Conservation (phyloP, 30 jellyfish, hydroid and myxozoan genomes). For the Aurelia aurita complex sp. Pacific region DNA sequence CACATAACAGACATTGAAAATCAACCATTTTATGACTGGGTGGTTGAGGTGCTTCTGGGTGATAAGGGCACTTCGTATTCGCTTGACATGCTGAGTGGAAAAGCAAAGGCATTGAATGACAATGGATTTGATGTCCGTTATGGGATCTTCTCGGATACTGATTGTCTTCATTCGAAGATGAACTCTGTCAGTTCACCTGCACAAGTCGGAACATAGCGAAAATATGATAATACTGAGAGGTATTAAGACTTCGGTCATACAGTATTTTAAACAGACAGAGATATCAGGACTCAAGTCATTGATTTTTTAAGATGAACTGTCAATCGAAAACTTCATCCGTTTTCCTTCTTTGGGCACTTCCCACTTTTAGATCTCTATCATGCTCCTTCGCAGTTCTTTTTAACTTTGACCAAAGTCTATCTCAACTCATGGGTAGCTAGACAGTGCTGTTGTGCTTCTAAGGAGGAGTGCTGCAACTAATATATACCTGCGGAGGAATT, state of each 20-base stretch:
- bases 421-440: too few species aligned
- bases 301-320: too few species aligned
- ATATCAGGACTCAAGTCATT: too few species aligned
- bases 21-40: conserved; percentile 30
- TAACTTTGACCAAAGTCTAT: too few species aligned
- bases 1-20: neutral
- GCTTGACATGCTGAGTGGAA: neutral
- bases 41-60: conserved; percentile 24
- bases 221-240: neutral
- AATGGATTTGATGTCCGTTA: conserved; percentile 17
- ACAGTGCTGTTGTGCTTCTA: too few species aligned
- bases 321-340: too few species aligned
- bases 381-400: too few species aligned
- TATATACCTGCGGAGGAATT: too few species aligned
- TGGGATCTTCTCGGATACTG: conserved; percentile 37
- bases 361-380: too few species aligned
- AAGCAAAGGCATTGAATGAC: neutral
- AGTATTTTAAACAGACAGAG: too few species aligned
- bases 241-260: neutral
- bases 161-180: neutral
- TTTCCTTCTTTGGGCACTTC: too few species aligned
- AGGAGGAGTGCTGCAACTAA: too few species aligned
- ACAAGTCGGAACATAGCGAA: neutral
- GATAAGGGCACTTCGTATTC: neutral
- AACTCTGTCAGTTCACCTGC: neutral